phyloP scores from a whole-genome alignment of 2,797 vertebrate genomes.

The Poeciliopsis paucimaculata region DNA sequence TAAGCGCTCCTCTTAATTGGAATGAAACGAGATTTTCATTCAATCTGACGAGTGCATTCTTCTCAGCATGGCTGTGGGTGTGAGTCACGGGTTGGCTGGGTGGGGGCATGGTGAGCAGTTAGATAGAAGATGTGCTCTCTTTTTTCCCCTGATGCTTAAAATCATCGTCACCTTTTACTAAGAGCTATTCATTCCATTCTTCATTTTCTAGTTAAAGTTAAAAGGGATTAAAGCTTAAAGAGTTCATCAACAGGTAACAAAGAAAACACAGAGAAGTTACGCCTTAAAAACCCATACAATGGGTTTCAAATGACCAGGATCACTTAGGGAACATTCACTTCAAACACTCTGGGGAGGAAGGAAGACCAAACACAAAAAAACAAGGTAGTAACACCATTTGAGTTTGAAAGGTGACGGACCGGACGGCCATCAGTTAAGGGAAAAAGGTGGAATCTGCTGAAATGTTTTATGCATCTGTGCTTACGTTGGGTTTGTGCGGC shows the following conservation, averaged over 20 bases:
- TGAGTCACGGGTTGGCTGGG: constrained; percentile 45
- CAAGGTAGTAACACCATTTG: neutral
- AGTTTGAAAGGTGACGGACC: constrained; percentile 12
- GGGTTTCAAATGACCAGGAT: constrained; percentile 39
- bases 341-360: constrained; percentile 11
- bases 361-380: constrained; percentile 5
- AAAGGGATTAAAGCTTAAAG: constrained; percentile 19
- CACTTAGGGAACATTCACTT: constrained; percentile 32
- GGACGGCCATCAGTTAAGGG: constrained; percentile 33
- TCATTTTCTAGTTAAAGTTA: neutral
- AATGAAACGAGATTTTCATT: constrained; percentile 64
- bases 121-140: constrained; percentile 35
- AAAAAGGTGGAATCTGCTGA: constrained; percentile 75
- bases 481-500: constrained; percentile 30
- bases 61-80: constrained; percentile 67
- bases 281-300: constrained; percentile 17
- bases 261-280: constrained; percentile 33
- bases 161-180: constrained; percentile 71
- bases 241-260: constrained; percentile 43
- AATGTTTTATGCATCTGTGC: constrained; percentile 54
- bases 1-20: constrained; percentile 52
- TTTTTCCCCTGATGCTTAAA: constrained; percentile 40
- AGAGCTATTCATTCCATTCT: constrained; percentile 13
- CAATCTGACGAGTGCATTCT: constrained; percentile 60
- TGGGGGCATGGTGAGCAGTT: constrained; percentile 51